Base-by-base conservation (phyloP, 2,888 invertebrate species). In the Brachyptera putata region DNA sequence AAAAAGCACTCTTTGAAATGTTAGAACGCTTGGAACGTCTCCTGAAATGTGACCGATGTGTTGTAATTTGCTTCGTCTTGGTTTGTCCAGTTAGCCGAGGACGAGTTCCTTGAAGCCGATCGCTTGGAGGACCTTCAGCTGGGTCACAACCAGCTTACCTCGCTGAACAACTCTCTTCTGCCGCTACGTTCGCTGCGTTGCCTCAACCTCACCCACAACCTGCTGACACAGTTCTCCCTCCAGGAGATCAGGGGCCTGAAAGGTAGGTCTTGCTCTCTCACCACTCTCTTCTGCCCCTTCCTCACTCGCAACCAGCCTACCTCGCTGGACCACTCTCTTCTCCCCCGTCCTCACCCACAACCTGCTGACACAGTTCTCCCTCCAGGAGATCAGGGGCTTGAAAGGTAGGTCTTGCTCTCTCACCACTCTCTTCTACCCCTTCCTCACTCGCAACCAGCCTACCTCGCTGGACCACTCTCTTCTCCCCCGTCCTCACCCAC, bases 291-390 rank as follows among this genome's bases (percentile, higher is more conserved):
- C n/a, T n/a, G n/a, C n/a, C n/a, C n/a, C n/a, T n/a, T n/a, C n/a
- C n/a, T n/a, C n/a, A n/a, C 11, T 0, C 82, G 85, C 70, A 92
- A 92, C 73, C 79, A 83, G 65, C 76, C 91, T 1, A 82, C 80
- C 56, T 80, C 84, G 1, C 73, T 91, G 58, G 90, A 89, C 69
- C 84, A 85, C 55, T 89, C 91, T 0, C 72, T 91, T 41, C 77
- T 84, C 67, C 84, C 79, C 89, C 43, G 91, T 91, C 74, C 77
- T 92, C 63, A 88, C 89, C 0, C 84, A 85, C 70, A 92, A 92
- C 71, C 78, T 80, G 37, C 78, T 91, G 60, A 79, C 80, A 1
- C 88, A 89, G 69, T 91, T 92, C 75, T 89, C 89, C 0, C 80
- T 91, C 69, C 84, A 86, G 71, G 89, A 91, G 73, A 83, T 91